Base-by-base conservation (phyloP, 2,797 vertebrate genomes). In the Neosalanx taihuensis region DNA sequence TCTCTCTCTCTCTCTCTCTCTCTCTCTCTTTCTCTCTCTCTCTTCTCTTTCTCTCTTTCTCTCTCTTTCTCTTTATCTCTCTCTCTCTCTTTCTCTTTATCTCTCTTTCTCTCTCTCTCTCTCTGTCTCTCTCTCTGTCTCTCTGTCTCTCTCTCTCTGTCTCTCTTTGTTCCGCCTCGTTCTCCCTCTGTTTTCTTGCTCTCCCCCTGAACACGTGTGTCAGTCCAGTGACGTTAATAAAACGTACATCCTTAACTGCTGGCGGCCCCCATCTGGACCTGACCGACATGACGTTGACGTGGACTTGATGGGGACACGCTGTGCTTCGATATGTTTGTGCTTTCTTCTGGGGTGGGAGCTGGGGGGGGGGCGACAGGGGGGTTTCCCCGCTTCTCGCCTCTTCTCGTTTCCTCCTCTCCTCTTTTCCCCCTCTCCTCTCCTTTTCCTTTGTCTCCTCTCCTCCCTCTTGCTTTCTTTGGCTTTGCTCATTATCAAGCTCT, bases 401-500 rank as follows among this genome's bases (percentile, higher is more conserved):
- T 1, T 53, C 15, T 53, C 2, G 0, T 53, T 7, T 49, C 10
- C 46, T 49, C 46, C 46, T 49, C 53, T 72, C 35, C 17, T 62
- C 33, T 46, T 59, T 74, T 35, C 33, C 33, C 35, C 56, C 62
- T 65, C 63, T 31, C 59, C 67, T 69, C 69, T 58, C 41, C 51
- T 10, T 37, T 49, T 53, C 37, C 35, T 37, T 7, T 37, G 35
- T 37, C 35, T 37, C 35, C 35, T 37, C 35, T 37, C 35, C 35
- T 37, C 35, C 35, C 56, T 17, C 2, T 18, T n/a, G 72, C 72
- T 66, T 61, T 70, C 73, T 70, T 31, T 3, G 46, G 49, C 20
- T 41, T 49, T 77, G 63, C 56, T 53, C 51, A 18, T 53, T 18
- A 15, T 53, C 2, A 15, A 53, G 75, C 68, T 71, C 73, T 74